Evolutionary conservation across 2,113 vertebrate genomes (phyloP).

Genomic region (Perca schrenkii): DNA sequence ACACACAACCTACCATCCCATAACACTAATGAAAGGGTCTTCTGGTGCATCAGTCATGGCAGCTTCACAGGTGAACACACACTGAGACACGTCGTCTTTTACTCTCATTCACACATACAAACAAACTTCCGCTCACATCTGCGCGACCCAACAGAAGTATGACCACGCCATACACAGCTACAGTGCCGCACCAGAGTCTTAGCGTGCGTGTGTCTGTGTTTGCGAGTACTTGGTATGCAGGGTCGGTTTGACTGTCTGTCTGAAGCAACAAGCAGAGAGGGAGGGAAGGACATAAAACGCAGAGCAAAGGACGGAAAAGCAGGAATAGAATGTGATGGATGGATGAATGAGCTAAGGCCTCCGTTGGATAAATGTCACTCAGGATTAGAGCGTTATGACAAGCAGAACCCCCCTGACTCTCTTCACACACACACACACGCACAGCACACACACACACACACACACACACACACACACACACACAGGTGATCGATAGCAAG

Average conservation of each 20-base stretch:
- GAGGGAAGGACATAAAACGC: slow-evolving; percentile 48
- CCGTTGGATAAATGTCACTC: slow-evolving; percentile 79
- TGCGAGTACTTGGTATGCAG: slow-evolving; percentile 57
- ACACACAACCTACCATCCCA: not conserved
- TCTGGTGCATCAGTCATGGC: slow-evolving; percentile 25
- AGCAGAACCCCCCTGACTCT: slow-evolving; percentile 51
- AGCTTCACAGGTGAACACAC: slow-evolving; percentile 25
- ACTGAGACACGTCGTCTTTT: no score
- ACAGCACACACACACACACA: slow-evolving; percentile 41
- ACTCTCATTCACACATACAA: not conserved
- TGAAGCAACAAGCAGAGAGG: slow-evolving; percentile 66
- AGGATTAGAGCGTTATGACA: slow-evolving; percentile 79
- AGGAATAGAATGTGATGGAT: slow-evolving; percentile 70
- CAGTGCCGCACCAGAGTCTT: not conserved
- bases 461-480: slow-evolving; percentile 28
- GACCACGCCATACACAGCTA: not conserved
- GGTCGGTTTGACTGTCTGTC: slow-evolving; percentile 53
- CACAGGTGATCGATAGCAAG: slow-evolving; percentile 72
- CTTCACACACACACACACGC: slow-evolving; percentile 12
- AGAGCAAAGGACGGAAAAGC: slow-evolving; percentile 53
- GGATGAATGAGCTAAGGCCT: slow-evolving; percentile 71
- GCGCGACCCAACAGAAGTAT: no score
- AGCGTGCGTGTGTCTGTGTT: slow-evolving; percentile 20
- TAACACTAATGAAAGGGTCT: slow-evolving; percentile 45
- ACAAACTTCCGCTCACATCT: not conserved